Conservation (phyloP, 1,140 invertebrate species). For the Sipha flava region DNA sequence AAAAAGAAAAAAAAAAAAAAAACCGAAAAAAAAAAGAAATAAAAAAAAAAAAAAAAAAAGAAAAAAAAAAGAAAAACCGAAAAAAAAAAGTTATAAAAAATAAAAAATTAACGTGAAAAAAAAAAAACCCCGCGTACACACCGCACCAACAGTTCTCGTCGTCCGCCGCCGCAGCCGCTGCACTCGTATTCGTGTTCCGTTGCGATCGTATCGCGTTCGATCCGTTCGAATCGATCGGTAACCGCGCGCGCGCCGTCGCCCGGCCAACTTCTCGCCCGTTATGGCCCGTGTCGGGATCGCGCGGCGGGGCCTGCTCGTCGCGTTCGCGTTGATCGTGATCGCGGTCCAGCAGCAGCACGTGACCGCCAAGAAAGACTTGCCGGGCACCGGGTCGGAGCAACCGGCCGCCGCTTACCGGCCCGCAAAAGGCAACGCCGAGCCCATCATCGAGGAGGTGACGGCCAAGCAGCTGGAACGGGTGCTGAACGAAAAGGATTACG, state of each 20-base stretch:
- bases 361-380: conserved; percentile 26
- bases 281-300: conserved; percentile 15
- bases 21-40: too few relatives aligned
- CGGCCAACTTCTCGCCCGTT: background rate
- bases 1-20: too few relatives aligned
- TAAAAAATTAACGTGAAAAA: too few relatives aligned
- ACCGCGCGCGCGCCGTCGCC: background rate
- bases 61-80: too few relatives aligned
- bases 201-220: too few relatives aligned
- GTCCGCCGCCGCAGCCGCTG: too few relatives aligned
- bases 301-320: background rate
- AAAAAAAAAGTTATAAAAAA: too few relatives aligned
- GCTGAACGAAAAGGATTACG: conserved; percentile 81
- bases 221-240: background rate
- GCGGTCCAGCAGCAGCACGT: background rate
- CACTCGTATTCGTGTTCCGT: too few relatives aligned
- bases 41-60: too few relatives aligned
- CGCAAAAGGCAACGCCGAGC: conserved; percentile 51
- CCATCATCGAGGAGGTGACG: conserved; percentile 84
- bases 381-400: background rate
- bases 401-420: background rate
- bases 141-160: too few relatives aligned
- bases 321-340: background rate
- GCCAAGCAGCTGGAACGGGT: conserved; percentile 81
- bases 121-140: too few relatives aligned